These are phyloP conservation scores for Himalopsyche tibetana DNA, from an alignment of 2,888 invertebrate genomes.

Conservation along the genomic window DNA sequence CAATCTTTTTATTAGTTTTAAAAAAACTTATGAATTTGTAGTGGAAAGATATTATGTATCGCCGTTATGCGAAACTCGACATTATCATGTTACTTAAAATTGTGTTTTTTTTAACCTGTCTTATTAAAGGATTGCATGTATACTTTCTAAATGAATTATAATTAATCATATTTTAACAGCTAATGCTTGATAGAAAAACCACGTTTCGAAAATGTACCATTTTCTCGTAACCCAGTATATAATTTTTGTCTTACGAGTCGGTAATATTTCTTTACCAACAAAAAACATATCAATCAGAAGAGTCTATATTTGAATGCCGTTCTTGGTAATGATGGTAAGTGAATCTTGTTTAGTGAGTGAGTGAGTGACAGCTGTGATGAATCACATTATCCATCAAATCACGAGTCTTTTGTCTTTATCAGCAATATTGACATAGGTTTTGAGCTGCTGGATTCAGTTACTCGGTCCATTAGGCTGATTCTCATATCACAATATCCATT, in stretches of 20 bases:
- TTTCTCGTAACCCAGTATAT: not conserved
- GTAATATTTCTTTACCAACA: not conserved
- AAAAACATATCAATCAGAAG: not conserved
- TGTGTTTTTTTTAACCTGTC: too few species aligned
- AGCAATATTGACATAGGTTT: not conserved
- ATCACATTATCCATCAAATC: conserved; percentile 16
- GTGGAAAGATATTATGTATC: too few species aligned
- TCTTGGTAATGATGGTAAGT: conserved; percentile 5
- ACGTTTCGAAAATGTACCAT: too few species aligned
- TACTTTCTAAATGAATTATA: too few species aligned
- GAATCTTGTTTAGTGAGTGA: conserved; percentile 6
- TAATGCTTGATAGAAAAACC: too few species aligned
- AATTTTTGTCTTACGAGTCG: not conserved
- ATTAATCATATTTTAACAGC: too few species aligned
- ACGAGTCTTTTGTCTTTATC: conserved; percentile 12
- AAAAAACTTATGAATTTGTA: too few species aligned
- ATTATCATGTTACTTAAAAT: too few species aligned
- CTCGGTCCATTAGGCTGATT: not conserved
- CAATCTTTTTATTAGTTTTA: too few species aligned
- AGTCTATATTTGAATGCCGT: conserved; percentile 20
- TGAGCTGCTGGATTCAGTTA: conserved; percentile 6
- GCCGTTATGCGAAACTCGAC: too few species aligned
- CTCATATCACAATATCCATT: not conserved
- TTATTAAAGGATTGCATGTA: too few species aligned
- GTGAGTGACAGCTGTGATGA: conserved; percentile 16